Percentiles rank a stretch among this genome's conserved stretches.
These are phyloP conservation scores for Leptopilina boulardi DNA, from an alignment of 1,140 invertebrate genomes.

Conservation along the genomic window DNA sequence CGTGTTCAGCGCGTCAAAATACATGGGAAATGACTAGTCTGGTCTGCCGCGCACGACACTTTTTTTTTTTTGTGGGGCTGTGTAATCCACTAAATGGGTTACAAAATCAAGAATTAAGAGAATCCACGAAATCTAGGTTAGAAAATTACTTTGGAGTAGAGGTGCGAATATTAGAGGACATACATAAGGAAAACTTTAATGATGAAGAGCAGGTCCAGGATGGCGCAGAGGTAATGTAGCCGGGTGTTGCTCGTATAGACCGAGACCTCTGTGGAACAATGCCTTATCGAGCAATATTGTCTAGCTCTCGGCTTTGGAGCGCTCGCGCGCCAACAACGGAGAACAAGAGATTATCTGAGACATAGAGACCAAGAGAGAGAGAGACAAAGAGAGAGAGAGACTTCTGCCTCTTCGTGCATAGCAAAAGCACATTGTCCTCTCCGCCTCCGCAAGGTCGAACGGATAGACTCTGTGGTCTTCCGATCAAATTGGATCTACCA, in stretches of 20 bases:
- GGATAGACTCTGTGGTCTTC: conserved; percentile 60
- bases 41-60: no score
- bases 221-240: conserved; percentile 56
- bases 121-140: no score
- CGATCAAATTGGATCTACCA: conserved; percentile 69
- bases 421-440: conserved; percentile 60
- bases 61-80: no score
- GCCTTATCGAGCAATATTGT: conserved; percentile 73
- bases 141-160: no score
- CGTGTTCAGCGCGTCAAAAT: no score
- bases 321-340: conserved; percentile 1
- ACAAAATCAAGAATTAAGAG: no score
- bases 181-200: not conserved
- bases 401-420: conserved; percentile 45
- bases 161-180: no score
- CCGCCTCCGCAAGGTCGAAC: conserved; percentile 57
- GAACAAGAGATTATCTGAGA: not conserved
- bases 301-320: conserved; percentile 43
- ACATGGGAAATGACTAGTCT: no score
- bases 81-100: no score
- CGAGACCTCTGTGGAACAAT: conserved; percentile 68
- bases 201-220: conserved; percentile 12
- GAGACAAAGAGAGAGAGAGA: conserved; percentile 37
- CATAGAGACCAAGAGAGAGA: no score
- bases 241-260: conserved; percentile 54